Conservation (phyloP, 2,113 vertebrate genomes). For the Clarias batrachus region DNA sequence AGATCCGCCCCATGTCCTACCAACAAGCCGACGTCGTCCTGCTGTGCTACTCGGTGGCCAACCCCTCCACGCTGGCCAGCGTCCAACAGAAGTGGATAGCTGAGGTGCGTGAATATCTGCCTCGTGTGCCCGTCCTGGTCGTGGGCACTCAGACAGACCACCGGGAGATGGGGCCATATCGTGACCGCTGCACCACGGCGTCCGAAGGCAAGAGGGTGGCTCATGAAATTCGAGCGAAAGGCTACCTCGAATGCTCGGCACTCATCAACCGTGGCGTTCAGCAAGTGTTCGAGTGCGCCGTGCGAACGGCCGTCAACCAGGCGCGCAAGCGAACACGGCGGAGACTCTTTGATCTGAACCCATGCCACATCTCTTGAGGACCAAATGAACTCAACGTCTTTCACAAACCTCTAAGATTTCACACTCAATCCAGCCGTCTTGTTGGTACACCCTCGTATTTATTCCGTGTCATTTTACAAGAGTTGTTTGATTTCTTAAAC, state of each 20-base stretch:
- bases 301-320: conserved; percentile 85
- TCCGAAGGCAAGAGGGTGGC: conserved; percentile 82
- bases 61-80: conserved; percentile 83
- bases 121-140: conserved; percentile 84
- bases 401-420: background rate
- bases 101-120: conserved; percentile 83
- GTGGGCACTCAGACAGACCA: conserved; percentile 95
- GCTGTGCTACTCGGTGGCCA: conserved; percentile 93
- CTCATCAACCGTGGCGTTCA: conserved; percentile 89
- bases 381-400: background rate
- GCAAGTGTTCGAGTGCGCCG: conserved; percentile 93
- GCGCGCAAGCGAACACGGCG: conserved; percentile 76
- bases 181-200: conserved; percentile 75
- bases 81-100: conserved; percentile 86
- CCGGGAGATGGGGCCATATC: conserved; percentile 79
- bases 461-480: background rate
- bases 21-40: conserved; percentile 92
- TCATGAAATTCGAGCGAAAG: conserved; percentile 85
- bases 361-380: conserved; percentile 85
- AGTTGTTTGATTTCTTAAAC: background rate
- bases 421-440: conserved; percentile 13
- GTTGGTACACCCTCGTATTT: background rate
- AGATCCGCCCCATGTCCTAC: conserved; percentile 91
- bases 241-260: conserved; percentile 93
- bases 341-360: conserved; percentile 81